These are phyloP conservation scores for Dreissena rostriformis DNA, from an alignment of 1,140 invertebrate species.

Conservation along the genomic window DNA sequence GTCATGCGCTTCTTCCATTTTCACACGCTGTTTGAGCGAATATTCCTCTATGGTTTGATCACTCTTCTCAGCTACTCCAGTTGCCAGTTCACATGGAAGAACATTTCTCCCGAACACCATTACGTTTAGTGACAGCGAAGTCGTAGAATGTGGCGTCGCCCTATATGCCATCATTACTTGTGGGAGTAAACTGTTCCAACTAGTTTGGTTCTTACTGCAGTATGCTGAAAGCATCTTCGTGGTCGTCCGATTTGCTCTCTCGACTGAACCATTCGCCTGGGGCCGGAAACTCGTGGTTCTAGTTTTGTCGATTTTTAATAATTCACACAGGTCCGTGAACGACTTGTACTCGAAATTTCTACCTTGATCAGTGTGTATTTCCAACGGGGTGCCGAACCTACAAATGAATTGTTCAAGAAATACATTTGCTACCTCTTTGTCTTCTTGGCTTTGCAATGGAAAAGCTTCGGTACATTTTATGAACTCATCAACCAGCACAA, in stretches of 20 bases:
- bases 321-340: slow-evolving; percentile 13
- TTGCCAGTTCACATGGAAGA: not conserved
- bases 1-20: not conserved
- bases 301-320: slow-evolving; percentile 25
- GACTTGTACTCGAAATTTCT: slow-evolving; percentile 5
- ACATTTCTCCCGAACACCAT: not conserved
- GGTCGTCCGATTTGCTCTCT: not conserved
- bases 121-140: not conserved
- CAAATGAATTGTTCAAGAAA: slow-evolving; percentile 6
- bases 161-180: slow-evolving; percentile 17
- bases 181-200: not conserved
- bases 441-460: slow-evolving; percentile 10
- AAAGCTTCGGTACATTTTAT: slow-evolving; percentile 6
- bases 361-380: slow-evolving; percentile 37
- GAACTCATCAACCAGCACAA: not conserved
- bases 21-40: not conserved
- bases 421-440: not conserved
- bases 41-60: not conserved
- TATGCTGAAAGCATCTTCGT: not conserved
- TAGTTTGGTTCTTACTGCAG: not conserved
- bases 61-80: not conserved
- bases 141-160: not conserved
- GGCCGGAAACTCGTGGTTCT: not conserved
- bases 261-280: not conserved
- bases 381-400: slow-evolving; percentile 31